A percentile compares a stretch with the other conserved stretches of the same genome.
phyloP scores from a whole-genome alignment of 2,888 invertebrate species.

The Sympetrum striolatum region DNA sequence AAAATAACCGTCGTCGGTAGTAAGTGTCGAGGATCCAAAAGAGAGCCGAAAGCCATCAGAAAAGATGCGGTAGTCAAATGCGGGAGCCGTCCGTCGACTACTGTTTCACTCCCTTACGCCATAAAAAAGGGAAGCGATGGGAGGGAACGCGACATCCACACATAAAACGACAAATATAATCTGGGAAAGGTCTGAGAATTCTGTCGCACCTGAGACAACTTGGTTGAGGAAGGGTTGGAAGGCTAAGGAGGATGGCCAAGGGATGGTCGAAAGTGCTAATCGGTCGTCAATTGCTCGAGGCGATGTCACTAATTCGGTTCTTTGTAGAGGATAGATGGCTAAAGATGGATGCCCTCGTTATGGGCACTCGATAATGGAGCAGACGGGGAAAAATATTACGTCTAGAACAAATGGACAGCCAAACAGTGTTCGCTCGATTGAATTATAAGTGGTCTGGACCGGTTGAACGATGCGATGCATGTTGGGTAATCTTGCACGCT shows the following conservation, averaged over 20 bases:
- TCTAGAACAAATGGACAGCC: not conserved
- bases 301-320: conserved; percentile 1
- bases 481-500: not conserved
- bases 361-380: not conserved
- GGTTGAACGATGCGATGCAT: not conserved
- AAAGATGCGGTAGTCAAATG: not conserved
- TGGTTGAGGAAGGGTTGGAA: not conserved
- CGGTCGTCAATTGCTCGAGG: not conserved
- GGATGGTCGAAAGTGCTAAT: conserved; percentile 14
- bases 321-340: not conserved
- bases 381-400: not conserved
- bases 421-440: not conserved
- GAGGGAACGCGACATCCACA: not conserved
- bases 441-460: not conserved
- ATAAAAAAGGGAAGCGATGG: not conserved
- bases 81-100: not conserved
- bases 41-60: no score
- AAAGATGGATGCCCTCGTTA: not conserved
- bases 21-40: no score
- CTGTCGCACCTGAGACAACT: not conserved
- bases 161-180: not conserved
- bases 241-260: not conserved
- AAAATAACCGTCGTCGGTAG: no score
- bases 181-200: not conserved
- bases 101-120: not conserved